Evolutionary conservation across 2,113 vertebrate genomes (phyloP).

Genomic region (Passerina amoena): DNA sequence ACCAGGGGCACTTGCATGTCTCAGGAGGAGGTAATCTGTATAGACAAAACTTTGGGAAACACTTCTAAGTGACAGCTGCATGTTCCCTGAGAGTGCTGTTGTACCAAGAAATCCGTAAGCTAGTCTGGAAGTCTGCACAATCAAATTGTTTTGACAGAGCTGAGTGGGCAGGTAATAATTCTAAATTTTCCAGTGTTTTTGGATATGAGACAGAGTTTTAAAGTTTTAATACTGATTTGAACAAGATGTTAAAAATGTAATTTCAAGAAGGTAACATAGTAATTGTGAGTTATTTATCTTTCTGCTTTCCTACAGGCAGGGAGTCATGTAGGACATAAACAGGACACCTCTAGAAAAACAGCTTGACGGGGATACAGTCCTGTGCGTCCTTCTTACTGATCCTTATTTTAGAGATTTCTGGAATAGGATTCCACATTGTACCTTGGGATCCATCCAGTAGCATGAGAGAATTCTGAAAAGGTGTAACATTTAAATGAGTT

Average conservation of each 20-base stretch:
- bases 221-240: background rate
- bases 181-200: background rate
- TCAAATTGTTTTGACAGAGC: constrained; percentile 13
- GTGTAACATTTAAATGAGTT: background rate
- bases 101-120: constrained; percentile 3
- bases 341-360: background rate
- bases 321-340: background rate
- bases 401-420: background rate
- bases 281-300: background rate
- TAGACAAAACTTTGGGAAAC: constrained; percentile 8
- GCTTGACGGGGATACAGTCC: background rate
- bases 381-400: background rate
- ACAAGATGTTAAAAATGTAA: background rate
- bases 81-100: background rate
- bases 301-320: background rate
- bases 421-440: background rate
- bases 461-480: background rate
- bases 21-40: constrained; percentile 20
- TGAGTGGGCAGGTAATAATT: background rate
- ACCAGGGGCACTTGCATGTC: background rate
- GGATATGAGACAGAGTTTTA: background rate
- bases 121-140: background rate
- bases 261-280: background rate
- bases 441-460: background rate
- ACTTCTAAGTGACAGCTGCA: constrained; percentile 39